Evolutionary conservation across 2,113 vertebrate genomes (phyloP), one percentile per base, ranked within the genome.

Genomic region (Trachemys scripta): DNA sequence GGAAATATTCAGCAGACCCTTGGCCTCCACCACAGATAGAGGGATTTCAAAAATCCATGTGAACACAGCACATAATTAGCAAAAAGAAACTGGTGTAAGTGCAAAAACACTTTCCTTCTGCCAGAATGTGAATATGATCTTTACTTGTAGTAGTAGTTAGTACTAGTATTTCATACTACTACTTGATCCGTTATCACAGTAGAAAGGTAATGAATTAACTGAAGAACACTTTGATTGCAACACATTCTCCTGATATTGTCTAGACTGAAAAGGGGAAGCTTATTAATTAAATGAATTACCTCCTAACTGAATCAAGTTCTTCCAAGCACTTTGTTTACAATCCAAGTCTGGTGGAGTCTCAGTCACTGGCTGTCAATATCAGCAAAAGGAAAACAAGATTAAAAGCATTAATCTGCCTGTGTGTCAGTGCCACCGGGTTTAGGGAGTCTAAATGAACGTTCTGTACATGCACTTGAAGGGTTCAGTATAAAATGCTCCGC

Each of bases 231-330:
- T 94, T 84, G 29, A 56, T 65, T 94, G 53, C 38, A 92, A 87
- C 80, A 87, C 0, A 2, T 78, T 94, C 11, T 84, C 72, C 51
- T 90, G 84, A 62, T 83, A 79, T 91, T 83, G 93, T 94, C 87
- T 87, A 93, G 79, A 91, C 50, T 76, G 54, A 47, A 91, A 24
- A 84, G 53, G n/a, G 82, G 8, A 0, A 0, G 20, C 57, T 97
- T 69, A 53, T 89, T 94, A 86, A 94, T 93, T 93, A 84, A 95
- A 91, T 57, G 87, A 93, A 84, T 86, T 35, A 11, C 25, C n/a
- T 95, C 35, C 57, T 90, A 84, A 93, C 2, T 12, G 47, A 87
- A 93, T 69, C 17, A 59, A 86, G 20, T 83, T 65, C 49, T 85
- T 94, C 84, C 76, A 92, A 72, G 85, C 80, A 86, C 25, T 89